phyloP scores from a whole-genome alignment of 2,888 invertebrate genomes.

The Diplazon laetatorius region DNA sequence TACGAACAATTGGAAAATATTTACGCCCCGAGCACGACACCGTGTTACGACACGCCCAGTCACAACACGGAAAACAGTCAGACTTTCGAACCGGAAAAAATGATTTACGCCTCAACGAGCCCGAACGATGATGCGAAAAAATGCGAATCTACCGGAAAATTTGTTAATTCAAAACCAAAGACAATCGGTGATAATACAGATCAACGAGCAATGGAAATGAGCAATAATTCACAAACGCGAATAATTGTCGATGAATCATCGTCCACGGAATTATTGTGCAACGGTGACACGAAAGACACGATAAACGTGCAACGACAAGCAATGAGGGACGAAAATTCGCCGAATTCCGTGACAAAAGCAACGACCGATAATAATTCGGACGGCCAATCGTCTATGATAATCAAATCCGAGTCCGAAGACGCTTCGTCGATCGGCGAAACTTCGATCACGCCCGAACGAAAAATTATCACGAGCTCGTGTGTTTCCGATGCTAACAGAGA shows the following conservation, averaged over 20 bases:
- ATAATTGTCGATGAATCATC: constrained; percentile 32
- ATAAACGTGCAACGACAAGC: too few species aligned
- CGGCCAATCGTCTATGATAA: too few species aligned
- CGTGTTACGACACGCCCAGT: constrained; percentile 78
- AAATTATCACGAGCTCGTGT: constrained; percentile 32
- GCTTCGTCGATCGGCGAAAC: constrained; percentile 34
- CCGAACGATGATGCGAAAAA: constrained; percentile 8
- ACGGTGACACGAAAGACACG: constrained; percentile 24
- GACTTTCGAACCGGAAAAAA: constrained; percentile 64
- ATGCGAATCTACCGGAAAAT: constrained; percentile 29
- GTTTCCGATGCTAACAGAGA: constrained; percentile 32
- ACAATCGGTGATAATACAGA: constrained; percentile 13
- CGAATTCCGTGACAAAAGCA: too few species aligned
- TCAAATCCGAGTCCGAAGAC: too few species aligned
- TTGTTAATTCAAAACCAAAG: neutral
- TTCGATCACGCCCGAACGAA: constrained; percentile 8
- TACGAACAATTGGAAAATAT: constrained; percentile 80
- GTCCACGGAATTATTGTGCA: neutral
- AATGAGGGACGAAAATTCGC: too few species aligned
- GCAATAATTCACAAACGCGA: constrained; percentile 46
- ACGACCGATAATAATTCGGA: too few species aligned
- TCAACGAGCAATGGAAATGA: constrained; percentile 38
- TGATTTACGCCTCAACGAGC: constrained; percentile 60
- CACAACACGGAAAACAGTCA: constrained; percentile 72
- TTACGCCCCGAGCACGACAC: constrained; percentile 79